phyloP scores from a whole-genome alignment of 2,113 vertebrate genomes.

The Eupsittula cactorum region DNA sequence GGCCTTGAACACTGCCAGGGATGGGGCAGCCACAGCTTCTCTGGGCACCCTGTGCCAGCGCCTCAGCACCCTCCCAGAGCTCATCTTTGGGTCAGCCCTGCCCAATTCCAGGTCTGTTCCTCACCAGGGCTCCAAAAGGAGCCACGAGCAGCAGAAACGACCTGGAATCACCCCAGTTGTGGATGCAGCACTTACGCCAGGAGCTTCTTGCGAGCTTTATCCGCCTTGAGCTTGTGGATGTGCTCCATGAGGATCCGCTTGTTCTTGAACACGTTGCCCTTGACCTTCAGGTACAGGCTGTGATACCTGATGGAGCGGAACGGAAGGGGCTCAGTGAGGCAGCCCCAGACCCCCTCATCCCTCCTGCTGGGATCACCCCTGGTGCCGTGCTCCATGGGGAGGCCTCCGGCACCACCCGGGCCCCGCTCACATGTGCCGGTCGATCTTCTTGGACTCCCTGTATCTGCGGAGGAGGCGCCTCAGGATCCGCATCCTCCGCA shows the following conservation, averaged over 20 bases:
- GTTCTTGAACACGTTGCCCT: slow-evolving; percentile 99
- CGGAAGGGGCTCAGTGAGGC: not conserved
- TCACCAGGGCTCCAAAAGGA: not conserved
- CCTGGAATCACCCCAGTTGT: accelerated
- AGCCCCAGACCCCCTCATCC: not conserved
- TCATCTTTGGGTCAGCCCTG: not conserved
- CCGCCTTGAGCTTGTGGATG: slow-evolving; percentile 98
- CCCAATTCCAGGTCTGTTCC: accelerated
- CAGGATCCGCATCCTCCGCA: slow-evolving; percentile 96
- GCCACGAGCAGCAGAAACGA: not conserved
- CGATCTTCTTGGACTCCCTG: slow-evolving; percentile 97
- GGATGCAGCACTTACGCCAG: slow-evolving; percentile 84
- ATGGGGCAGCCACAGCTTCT: too few relatives aligned
- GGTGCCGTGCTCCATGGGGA: not conserved
- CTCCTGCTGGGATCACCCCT: too few relatives aligned
- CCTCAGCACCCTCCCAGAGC: not conserved
- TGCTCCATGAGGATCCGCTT: slow-evolving; percentile 99
- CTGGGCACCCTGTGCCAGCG: not conserved
- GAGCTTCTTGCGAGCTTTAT: slow-evolving; percentile 99
- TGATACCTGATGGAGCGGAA: slow-evolving; percentile 85
- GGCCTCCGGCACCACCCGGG: not conserved
- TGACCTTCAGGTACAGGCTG: slow-evolving; percentile 96
- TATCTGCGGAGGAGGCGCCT: slow-evolving; percentile 93
- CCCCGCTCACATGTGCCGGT: slow-evolving; percentile 90
- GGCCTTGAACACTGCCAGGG: too few relatives aligned